These are phyloP conservation scores for Calliopsis andreniformis DNA, from an alignment of 1,140 invertebrate genomes.

Conservation along the genomic window DNA sequence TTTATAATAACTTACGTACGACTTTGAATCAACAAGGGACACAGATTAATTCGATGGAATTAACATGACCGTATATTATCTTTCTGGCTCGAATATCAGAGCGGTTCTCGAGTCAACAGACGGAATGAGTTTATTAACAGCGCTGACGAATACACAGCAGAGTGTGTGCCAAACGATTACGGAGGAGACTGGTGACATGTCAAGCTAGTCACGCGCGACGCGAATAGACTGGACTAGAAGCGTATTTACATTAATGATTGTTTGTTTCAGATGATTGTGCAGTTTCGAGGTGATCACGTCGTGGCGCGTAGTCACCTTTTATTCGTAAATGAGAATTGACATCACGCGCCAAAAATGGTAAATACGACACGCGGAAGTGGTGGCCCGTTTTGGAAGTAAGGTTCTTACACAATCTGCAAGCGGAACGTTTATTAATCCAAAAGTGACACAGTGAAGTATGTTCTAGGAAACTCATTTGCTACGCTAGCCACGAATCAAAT, in stretches of 20 bases:
- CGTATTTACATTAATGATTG: not conserved
- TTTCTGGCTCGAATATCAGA: not conserved
- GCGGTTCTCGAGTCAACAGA: constrained; percentile 20
- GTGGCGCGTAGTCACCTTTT: not conserved
- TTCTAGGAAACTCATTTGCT: not conserved
- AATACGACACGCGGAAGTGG: not conserved
- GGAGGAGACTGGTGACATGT: not conserved
- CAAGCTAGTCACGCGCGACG: not conserved
- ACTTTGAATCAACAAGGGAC: not conserved
- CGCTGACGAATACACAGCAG: constrained; percentile 33
- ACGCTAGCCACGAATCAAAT: constrained; percentile 25
- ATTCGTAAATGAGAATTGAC: not conserved
- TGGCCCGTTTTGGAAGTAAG: not conserved
- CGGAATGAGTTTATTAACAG: constrained; percentile 43
- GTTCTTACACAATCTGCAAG: constrained; percentile 1
- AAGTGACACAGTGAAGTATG: constrained; percentile 1
- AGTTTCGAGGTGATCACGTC: not conserved
- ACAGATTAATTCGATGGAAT: not conserved
- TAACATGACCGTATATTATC: constrained; percentile 13
- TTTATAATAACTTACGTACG: not conserved
- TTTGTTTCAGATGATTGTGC: not conserved
- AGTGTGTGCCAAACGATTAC: constrained; percentile 33
- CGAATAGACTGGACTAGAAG: not conserved
- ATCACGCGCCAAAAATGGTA: not conserved
- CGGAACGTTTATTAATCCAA: constrained; percentile 3